A percentile compares a stretch with the other conserved stretches of the same genome.
Evolutionary conservation across 2,888 invertebrate genomes (phyloP).

Genomic region (Anoplius nigerrimus): DNA sequence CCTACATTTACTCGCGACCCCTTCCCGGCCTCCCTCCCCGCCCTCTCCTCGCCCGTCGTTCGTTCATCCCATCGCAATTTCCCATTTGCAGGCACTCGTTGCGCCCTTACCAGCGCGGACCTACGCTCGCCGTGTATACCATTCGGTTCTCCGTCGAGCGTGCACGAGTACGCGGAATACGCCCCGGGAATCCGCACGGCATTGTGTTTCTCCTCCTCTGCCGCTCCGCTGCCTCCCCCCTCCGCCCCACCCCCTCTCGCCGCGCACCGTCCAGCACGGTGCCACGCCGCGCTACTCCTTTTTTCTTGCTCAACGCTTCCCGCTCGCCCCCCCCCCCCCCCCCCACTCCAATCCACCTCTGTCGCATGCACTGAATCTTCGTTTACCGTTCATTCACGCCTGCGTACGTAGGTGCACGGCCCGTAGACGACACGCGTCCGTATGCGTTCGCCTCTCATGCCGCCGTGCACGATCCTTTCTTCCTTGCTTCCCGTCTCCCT

Average conservation of each 20-base stretch:
- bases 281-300: conserved; percentile 26
- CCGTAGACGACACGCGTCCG: background rate
- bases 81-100: background rate
- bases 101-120: conserved; percentile 4
- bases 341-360: conserved; percentile 8
- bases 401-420: background rate
- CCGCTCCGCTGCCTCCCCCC: conserved; percentile 28
- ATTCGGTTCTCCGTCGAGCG: too few species aligned
- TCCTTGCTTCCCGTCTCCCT: conserved; percentile 12
- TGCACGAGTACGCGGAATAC: conserved; percentile 44
- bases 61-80: background rate
- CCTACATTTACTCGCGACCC: conserved; percentile 38
- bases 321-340: conserved; percentile 1
- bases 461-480: background rate
- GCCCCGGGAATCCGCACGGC: conserved; percentile 47
- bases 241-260: conserved; percentile 23
- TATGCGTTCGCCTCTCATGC: background rate
- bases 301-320: conserved; percentile 9
- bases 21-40: conserved; percentile 22
- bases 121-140: conserved; percentile 9
- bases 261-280: conserved; percentile 21
- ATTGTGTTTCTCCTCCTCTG: conserved; percentile 42
- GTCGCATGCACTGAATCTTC: conserved; percentile 5
- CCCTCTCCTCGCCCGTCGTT: background rate
- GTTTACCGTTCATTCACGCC: conserved; percentile 17